Conservation (phyloP, 2,797 vertebrate genomes). For the Vespertilio murinus region DNA sequence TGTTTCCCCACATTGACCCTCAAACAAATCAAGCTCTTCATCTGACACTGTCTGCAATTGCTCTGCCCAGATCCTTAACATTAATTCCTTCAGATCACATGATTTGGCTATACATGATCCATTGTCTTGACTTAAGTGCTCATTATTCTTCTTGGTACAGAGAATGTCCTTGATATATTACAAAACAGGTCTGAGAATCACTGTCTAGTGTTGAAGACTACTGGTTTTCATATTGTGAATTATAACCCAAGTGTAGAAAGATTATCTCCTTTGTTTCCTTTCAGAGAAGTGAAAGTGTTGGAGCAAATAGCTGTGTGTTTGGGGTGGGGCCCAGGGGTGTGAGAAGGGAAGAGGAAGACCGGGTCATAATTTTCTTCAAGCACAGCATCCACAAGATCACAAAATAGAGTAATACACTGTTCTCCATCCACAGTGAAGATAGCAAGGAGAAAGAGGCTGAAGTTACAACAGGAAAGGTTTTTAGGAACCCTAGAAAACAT, state of each 20-base stretch:
- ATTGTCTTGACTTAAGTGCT: not conserved
- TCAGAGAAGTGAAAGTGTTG: not conserved
- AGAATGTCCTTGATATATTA: not conserved
- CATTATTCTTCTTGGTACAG: not conserved
- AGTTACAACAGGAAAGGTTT: not conserved
- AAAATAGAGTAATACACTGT: not conserved
- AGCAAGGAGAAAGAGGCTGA: conserved; percentile 7
- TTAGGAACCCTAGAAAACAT: conserved; percentile 7
- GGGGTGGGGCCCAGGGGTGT: not conserved
- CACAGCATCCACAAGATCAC: not conserved
- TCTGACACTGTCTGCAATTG: not conserved
- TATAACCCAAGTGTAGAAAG: not conserved
- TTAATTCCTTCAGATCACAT: not conserved
- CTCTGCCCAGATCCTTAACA: not conserved
- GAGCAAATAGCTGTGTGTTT: not conserved
- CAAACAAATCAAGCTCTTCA: not conserved
- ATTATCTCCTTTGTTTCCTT: not conserved
- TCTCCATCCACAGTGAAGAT: not conserved
- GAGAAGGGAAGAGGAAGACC: not conserved
- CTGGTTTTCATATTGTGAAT: not conserved
- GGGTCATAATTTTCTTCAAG: not conserved
- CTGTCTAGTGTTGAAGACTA: not conserved
- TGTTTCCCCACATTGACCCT: not conserved
- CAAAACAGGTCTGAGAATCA: not conserved
- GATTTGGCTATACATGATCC: not conserved